Evolutionary conservation across 2,888 invertebrate species (phyloP), one percentile per base, ranked within the genome.

Genomic region (Cremastobaeus sp.): DNA sequence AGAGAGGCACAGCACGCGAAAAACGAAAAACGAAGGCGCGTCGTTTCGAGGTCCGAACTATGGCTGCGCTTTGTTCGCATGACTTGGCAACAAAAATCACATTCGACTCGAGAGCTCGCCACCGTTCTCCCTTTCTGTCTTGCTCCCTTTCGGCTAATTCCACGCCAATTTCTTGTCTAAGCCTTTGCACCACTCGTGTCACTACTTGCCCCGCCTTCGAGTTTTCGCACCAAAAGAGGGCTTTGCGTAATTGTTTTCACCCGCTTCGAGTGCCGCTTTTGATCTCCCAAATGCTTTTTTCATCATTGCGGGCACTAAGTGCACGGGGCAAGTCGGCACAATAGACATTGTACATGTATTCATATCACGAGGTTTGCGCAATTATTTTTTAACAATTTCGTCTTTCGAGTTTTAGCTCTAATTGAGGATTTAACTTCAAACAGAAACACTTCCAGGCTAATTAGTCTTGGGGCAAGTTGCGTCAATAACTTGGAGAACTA

Each of bases 91-190:
- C 69, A 69, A 68, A 52, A 68, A 68, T 68, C 57, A 71, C 70
- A 57, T 55, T 62, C 57, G 64, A 47, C 41, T 79, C 75, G 78
- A 81, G 78, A 39, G 76, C 64, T 37, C 55, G 64, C 25, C 47
- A 59, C 47, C 41, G 28, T 9, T 52, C 41, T 14, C 20, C 25
- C 45, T 34, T 17, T 15, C 15, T 14, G 5, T 5, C 50, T 2
- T 32, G 20, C 50, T 41, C 37, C 5, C 52, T 8, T 14, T 12
- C 47, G 47, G 69, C 60, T 68, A 59, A 59, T 68, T 59, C 55
- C 12, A 59, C 20, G 12, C 21, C 68, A 52, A 60, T 66, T 66
- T 66, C 57, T 69, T 54, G 59, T 66, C 59, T 60, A 59, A 69
- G 68, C 52, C 47, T 20, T 25, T 32, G 35, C 45, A 17, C 60